Evolutionary conservation across 2,113 vertebrate genomes (phyloP).

Genomic region (Xenus cinereus): DNA sequence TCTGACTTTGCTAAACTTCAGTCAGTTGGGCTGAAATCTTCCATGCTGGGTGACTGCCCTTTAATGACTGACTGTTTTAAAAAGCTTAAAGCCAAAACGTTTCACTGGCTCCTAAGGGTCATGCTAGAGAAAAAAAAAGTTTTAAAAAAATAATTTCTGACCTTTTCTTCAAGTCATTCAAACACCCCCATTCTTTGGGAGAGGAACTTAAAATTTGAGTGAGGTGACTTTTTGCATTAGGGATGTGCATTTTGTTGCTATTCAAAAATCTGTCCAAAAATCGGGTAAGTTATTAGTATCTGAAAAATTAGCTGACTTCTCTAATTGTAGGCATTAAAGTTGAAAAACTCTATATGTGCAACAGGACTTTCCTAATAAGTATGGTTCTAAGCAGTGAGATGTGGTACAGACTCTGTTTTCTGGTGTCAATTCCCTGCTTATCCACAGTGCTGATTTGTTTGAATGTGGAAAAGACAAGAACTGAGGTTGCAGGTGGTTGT

Average conservation of each 20-base stretch:
- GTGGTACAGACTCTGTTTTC: not conserved
- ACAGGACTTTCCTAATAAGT: not conserved
- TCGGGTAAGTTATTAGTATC: not conserved
- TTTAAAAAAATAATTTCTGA: not conserved
- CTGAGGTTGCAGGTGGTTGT: not conserved
- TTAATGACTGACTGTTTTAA: not conserved
- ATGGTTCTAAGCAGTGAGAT: not conserved
- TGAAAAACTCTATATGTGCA: not conserved
- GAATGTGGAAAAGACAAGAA: not conserved
- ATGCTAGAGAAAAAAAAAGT: not conserved
- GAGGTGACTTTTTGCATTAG: not conserved
- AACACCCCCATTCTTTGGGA: not conserved
- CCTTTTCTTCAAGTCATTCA: not conserved
- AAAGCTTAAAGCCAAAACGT: not conserved
- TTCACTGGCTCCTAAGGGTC: not conserved
- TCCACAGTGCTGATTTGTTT: not conserved
- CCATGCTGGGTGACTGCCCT: not conserved
- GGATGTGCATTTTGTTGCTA: not conserved
- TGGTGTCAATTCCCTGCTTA: not conserved
- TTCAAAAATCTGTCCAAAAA: not conserved
- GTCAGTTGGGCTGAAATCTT: not conserved
- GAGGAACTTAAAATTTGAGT: not conserved
- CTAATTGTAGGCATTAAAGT: not conserved
- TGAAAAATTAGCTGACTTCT: not conserved
- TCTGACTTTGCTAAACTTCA: not conserved